Conservation (phyloP, 2,888 invertebrate genomes). For the Sesia bembeciformis region DNA sequence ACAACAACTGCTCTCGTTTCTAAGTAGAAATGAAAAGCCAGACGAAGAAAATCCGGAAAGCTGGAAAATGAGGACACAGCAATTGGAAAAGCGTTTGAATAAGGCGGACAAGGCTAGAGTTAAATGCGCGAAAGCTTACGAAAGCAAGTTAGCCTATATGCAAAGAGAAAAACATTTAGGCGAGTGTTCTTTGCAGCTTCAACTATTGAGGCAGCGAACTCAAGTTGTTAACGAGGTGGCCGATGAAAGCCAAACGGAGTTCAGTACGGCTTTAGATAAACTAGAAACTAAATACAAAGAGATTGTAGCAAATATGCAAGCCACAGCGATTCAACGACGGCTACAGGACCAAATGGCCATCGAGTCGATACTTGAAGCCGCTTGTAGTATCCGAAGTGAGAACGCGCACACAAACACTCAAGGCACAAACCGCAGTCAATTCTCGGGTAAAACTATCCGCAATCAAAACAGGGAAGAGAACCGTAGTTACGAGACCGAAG, state of each 20-base stretch:
- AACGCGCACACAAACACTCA: constrained; percentile 9
- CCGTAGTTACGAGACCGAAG: constrained; percentile 31
- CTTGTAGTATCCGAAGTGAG: constrained; percentile 32
- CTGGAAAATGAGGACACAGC: constrained; percentile 25
- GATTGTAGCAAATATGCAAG: constrained; percentile 56
- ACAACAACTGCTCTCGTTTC: constrained; percentile 28
- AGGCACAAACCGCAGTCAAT: constrained; percentile 19
- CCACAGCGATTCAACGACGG: constrained; percentile 54
- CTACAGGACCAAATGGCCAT: constrained; percentile 55
- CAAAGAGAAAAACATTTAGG: constrained; percentile 52
- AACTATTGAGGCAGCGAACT: constrained; percentile 48
- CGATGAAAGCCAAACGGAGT: constrained; percentile 45
- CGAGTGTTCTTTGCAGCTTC: constrained; percentile 52
- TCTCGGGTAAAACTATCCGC: constrained; percentile 23
- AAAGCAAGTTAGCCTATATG: constrained; percentile 40
- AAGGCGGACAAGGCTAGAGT: constrained; percentile 47
- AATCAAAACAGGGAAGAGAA: constrained; percentile 25
- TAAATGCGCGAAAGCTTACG: constrained; percentile 37
- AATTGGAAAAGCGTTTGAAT: constrained; percentile 46
- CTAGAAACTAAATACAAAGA: constrained; percentile 58
- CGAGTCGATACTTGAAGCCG: constrained; percentile 48
- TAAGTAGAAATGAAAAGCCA: constrained; percentile 32
- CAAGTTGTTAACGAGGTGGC: constrained; percentile 45
- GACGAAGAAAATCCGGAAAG: constrained; percentile 23
- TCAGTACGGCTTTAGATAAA: constrained; percentile 42